These are phyloP conservation scores for Bombus balteatus DNA, from an alignment of 1,140 invertebrate genomes.

Conservation along the genomic window DNA sequence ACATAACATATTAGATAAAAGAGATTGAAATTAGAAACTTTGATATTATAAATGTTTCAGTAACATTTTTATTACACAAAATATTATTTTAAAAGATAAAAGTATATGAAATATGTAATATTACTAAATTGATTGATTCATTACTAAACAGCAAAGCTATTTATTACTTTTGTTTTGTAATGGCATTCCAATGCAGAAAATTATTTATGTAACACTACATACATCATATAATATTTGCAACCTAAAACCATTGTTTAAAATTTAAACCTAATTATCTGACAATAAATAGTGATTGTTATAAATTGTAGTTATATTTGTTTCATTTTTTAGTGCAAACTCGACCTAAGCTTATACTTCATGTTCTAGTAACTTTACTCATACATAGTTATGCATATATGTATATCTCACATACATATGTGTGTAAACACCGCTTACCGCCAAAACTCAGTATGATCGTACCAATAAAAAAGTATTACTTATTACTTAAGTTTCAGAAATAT, in stretches of 20 bases:
- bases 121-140: background rate
- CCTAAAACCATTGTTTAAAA: background rate
- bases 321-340: background rate
- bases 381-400: background rate
- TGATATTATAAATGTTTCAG: background rate
- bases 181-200: background rate
- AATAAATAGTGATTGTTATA: constrained; percentile 5
- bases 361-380: background rate
- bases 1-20: background rate
- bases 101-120: background rate
- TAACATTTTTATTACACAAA: background rate
- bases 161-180: background rate
- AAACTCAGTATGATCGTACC: constrained; percentile 65
- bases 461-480: constrained; percentile 63
- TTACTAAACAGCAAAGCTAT: background rate
- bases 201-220: background rate
- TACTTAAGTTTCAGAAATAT: background rate
- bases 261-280: constrained; percentile 4
- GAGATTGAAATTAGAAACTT: background rate
- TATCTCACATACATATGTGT: background rate
- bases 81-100: background rate
- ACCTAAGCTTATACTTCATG: background rate
- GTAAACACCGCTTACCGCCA: constrained; percentile 14
- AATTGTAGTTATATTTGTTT: background rate
- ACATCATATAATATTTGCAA: background rate